A percentile compares a stretch with the other conserved stretches of the same genome.
These are phyloP conservation scores for Chondrilla cf. caribensis DNA, from an alignment of 37 sponge, comb jelly and placozoan species.

Conservation along the genomic window DNA sequence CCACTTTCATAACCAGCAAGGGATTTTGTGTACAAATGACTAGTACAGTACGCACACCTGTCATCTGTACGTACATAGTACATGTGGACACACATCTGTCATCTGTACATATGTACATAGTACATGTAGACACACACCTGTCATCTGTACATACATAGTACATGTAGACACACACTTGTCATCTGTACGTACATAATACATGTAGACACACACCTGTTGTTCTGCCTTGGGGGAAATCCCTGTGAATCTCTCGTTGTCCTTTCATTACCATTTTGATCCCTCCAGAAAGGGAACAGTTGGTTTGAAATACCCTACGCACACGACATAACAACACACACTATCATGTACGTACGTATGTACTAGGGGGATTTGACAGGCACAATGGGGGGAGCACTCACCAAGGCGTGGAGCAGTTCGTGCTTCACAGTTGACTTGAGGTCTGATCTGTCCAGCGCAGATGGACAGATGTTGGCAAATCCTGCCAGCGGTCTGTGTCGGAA, in stretches of 20 bases:
- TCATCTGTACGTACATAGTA: too few species aligned
- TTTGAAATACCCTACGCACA: not conserved
- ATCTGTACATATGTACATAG: too few species aligned
- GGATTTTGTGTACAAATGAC: too few species aligned
- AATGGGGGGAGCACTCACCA: slow-evolving; percentile 50
- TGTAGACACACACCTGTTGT: not conserved
- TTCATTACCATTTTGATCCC: not conserved
- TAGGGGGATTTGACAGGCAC: too few species aligned
- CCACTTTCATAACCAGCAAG: too few species aligned
- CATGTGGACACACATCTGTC: too few species aligned
- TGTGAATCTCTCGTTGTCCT: not conserved
- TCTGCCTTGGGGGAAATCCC: not conserved
- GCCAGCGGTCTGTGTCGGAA: slow-evolving; percentile 64
- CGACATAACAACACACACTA: too few species aligned
- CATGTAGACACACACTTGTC: too few species aligned
- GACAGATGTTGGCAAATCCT: slow-evolving; percentile 82
- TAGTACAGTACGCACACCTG: too few species aligned
- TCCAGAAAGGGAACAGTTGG: not conserved
- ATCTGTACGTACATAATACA: not conserved
- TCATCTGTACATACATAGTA: too few species aligned
- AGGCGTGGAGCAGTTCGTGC: slow-evolving; percentile 83
- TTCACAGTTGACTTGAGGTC: slow-evolving; percentile 46
- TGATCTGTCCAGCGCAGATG: slow-evolving; percentile 22
- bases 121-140: too few species aligned
- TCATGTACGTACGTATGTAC: too few species aligned